Conservation (phyloP, 2,113 vertebrate genomes). For the Sinocyclocheilus grahami region DNA sequence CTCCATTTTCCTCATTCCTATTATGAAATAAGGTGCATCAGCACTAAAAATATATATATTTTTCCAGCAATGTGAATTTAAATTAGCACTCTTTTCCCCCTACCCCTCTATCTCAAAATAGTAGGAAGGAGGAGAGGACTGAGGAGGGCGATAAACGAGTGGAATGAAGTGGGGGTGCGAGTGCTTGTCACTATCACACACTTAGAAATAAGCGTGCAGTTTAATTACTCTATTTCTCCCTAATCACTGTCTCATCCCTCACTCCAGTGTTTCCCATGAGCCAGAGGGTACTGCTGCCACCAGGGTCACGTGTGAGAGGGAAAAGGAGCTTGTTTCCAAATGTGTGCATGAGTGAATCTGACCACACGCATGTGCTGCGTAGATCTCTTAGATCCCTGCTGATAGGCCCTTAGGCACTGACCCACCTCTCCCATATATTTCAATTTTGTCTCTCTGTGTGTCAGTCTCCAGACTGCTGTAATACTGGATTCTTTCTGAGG, state of each 20-base stretch:
- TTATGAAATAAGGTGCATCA: conserved; percentile 79
- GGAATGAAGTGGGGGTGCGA: conserved; percentile 18
- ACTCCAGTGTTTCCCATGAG: not conserved
- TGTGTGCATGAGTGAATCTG: conserved; percentile 30
- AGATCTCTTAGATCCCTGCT: conserved; percentile 41
- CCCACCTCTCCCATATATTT: conserved; percentile 53
- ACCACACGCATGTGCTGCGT: conserved; percentile 13
- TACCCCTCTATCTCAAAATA: conserved; percentile 56
- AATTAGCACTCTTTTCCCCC: conserved; percentile 63
- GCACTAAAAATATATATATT: conserved; percentile 72
- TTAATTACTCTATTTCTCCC: conserved; percentile 43
- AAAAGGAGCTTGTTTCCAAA: not conserved
- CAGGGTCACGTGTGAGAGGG: not conserved
- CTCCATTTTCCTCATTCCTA: conserved; percentile 67
- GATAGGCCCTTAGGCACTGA: conserved; percentile 52
- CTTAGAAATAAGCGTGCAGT: conserved; percentile 44
- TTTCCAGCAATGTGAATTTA: conserved; percentile 70
- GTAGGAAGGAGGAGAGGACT: conserved; percentile 65
- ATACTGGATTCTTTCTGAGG: conserved; percentile 11
- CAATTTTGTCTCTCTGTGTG: conserved; percentile 56
- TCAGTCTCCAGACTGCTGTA: conserved; percentile 37
- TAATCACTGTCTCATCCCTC: conserved; percentile 46
- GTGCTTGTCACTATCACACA: conserved; percentile 42
- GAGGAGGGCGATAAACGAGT: conserved; percentile 41
- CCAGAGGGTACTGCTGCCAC: not conserved